Evolutionary conservation across 2,888 invertebrate species (phyloP), one percentile per base, ranked within the genome.

Genomic region (Sminthurinus aureus): DNA sequence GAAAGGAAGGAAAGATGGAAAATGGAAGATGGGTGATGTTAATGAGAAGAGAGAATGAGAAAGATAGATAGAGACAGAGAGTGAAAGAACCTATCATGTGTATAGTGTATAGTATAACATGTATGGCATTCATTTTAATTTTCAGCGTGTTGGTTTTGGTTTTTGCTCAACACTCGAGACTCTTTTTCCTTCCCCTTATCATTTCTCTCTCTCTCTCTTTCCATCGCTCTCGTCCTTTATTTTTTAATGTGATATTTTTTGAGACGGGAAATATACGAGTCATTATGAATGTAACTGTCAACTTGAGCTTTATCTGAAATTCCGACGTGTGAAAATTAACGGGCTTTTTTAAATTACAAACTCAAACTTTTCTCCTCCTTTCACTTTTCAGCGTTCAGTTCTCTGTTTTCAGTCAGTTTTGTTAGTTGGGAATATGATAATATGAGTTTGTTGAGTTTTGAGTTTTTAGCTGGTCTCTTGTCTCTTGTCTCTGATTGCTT

Each of bases 251-350:
- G 79, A 84, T 82, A 83, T 84, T 84, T 82, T 82, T 82, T 4
- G 76, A 67, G 74, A 38, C 9, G 81, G 64, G 75, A 81, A 69
- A 78, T 76, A 66, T 64, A 80, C 77, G 84, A 85, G 83, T 85
- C 85, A 85, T 85, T 85, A 85, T 85, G 85, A 85, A 82, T 85
- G 82, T 85, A 83, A 85, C 83, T 85, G 85, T 85, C 83, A 85
- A 82, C 83, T 83, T 82, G 85, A 79, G 83, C 79, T 87, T 87
- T 87, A 87, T 87, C 87, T 85, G 85, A 84, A 85, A 85, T 87
- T 87, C 87, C 87, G 87, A 85, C 87, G 85, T 87, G 85, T 85
- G 87, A 87, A 85, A 87, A 87, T 87, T 87, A 87, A 87, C 85
- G 85, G 85, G 83, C 83, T 79, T 85, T 84, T 85, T 77, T 77